Evolutionary conservation across 1,140 invertebrate species (phyloP).

Genomic region (Leptonema lineaticorne): DNA sequence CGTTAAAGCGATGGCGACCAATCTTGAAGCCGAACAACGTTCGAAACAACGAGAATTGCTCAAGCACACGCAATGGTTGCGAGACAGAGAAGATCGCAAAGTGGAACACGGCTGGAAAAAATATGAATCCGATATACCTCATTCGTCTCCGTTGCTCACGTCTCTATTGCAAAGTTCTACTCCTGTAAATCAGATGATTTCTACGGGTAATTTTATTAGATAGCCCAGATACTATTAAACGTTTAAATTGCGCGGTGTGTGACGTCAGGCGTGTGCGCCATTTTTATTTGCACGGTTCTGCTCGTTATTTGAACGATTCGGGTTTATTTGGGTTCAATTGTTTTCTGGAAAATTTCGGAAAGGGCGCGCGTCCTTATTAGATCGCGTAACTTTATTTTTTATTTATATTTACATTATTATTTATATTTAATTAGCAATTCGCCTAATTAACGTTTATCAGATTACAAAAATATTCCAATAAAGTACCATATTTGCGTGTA

Average conservation of each 20-base stretch:
- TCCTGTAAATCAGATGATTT: constrained; percentile 51
- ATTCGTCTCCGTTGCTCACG: constrained; percentile 74
- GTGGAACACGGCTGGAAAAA: constrained; percentile 62
- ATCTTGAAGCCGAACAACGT: constrained; percentile 71
- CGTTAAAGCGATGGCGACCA: constrained; percentile 69
- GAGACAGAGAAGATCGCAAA: constrained; percentile 68
- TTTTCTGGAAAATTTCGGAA: no score
- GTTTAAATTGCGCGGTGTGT: neutral
- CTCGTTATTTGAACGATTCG: neutral
- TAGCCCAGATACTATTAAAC: neutral
- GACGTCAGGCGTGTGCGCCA: no score
- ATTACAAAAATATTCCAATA: no score
- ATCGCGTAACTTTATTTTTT: no score
- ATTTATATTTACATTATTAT: no score
- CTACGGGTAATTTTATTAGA: constrained; percentile 23
- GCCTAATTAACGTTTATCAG: no score
- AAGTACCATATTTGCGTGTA: no score
- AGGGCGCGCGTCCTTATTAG: no score
- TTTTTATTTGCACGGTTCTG: no score
- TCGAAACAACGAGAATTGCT: constrained; percentile 66
- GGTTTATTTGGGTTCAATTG: neutral
- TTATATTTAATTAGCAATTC: no score
- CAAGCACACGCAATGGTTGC: constrained; percentile 65
- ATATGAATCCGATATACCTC: constrained; percentile 42
- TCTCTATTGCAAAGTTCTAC: constrained; percentile 76